Evolutionary conservation across 2,888 invertebrate species (phyloP).

Genomic region (Lacanobia wlatinum): DNA sequence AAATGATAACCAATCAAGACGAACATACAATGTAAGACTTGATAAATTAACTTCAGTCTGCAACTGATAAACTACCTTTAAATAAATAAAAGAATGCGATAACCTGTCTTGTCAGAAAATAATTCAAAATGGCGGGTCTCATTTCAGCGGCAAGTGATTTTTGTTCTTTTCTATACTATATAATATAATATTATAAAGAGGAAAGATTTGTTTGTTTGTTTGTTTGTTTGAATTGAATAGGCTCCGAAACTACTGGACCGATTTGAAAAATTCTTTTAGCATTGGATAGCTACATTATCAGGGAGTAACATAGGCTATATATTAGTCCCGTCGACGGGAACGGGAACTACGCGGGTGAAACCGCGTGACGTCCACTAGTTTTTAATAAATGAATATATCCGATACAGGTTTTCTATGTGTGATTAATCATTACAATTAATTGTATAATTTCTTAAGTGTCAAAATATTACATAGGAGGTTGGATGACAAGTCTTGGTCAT

Average conservation of each 20-base stretch:
- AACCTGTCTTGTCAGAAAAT: slow-evolving; percentile 36
- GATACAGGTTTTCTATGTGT: not conserved
- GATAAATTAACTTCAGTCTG: slow-evolving; percentile 40
- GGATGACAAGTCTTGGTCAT: not conserved
- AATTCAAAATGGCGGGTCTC: slow-evolving; percentile 49
- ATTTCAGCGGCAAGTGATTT: slow-evolving; percentile 49
- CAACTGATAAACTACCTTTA: slow-evolving; percentile 20
- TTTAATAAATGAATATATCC: slow-evolving; percentile 60
- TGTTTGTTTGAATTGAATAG: too few relatives aligned
- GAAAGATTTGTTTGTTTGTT: too few relatives aligned
- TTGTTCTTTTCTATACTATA: too few relatives aligned
- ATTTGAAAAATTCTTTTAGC: too few relatives aligned
- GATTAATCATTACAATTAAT: not conserved
- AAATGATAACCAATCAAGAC: slow-evolving; percentile 20
- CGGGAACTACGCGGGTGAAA: too few relatives aligned
- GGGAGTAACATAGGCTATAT: too few relatives aligned
- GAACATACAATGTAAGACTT: slow-evolving; percentile 45
- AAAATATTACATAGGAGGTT: not conserved
- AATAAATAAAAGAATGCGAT: slow-evolving; percentile 14
- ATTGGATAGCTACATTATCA: too few relatives aligned
- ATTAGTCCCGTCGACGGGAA: too few relatives aligned
- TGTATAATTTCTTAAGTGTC: not conserved
- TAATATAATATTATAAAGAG: too few relatives aligned
- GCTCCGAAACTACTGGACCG: too few relatives aligned
- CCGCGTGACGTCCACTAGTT: too few relatives aligned